Evolutionary conservation across 2,113 vertebrate genomes (phyloP), one percentile per base, ranked within the genome.

Genomic region (Cheirogaleus medius): DNA sequence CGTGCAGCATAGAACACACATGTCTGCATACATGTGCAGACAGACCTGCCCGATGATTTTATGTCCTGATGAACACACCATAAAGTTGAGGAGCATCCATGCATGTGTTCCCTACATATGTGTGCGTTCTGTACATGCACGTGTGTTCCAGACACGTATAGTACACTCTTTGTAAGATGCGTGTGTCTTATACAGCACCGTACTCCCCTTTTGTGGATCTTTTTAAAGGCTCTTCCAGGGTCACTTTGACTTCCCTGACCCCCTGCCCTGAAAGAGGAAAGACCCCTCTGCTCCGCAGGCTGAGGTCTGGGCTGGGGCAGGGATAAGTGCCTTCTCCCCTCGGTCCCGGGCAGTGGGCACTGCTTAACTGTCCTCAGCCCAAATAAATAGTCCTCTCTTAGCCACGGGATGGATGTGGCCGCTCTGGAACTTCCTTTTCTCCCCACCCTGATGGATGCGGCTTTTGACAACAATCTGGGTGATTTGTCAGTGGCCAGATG

Each of bases 371-470:
- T 82, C 42, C 21, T 66, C 5, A 27, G n/a, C 42, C 77, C 96
- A 97, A 90, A 47, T 60, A 85, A 73, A 74, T 34, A 0, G 58
- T 39, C 91, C 87, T n/a, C 78, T 87, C 83, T 34, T 93, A 98
- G 54, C 49, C 32, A 3, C 90, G 37, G 77, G 82, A 60, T 44
- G 64, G 89, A 69, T 47, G 69, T 25, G 25, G 56, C 97, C 56
- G n/a, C 90, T 42, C 89, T 44, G 90, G 86, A 58, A 86, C 97
- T 76, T 96, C 63, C 95, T 96, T 56, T 85, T 42, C 39, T 60
- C 74, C 74, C 95, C 85, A 10, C 49, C 23, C 52, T 15, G 54
- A 93, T 95, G 92, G 96, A 97, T 90, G 91, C 14, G 81, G 86
- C 91, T 81, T 52, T 86, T 96, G 92, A 96, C 74, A 90, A 95